Base-by-base conservation (phyloP, 2,113 vertebrate species). In the Cyanoderma ruficeps region DNA sequence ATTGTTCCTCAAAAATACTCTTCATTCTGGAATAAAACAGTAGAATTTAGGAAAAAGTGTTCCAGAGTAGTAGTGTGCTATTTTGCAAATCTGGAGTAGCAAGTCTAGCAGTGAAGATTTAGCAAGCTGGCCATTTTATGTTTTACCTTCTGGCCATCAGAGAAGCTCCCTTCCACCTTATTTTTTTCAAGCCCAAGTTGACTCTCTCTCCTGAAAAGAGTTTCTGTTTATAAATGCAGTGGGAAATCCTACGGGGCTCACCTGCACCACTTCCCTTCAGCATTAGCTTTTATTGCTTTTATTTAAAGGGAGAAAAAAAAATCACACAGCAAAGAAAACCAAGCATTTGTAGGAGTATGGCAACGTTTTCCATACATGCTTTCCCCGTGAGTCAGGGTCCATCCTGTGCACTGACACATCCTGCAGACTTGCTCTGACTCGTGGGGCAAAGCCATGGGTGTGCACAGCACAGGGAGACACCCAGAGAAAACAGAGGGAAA, bases 321-420 rank as follows among this genome's bases (percentile, higher is more conserved):
- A 35, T 47, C 67, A 33, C 52, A 13, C 7, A 37, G 85, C 42
- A 49, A 64, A 91, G 91, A 77, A 91, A 77, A 64, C 14, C 61
- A 79, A 46, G 76, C 23, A 61, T 79, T 82, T 65, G 85, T 55
- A 83, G 81, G 80, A 89, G 76, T 13, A 90, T 8, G 65, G 68
- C 75, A 92, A 20, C 0, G 3, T 87, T 94, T 94, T 91, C 95
- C 89, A 88, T 53, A 69, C 79, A 2, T 90, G 94, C 76, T 79
- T 97, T 91, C 49, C 83, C 87, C 8, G 1, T 95, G 95, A 95
- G 90, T 95, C 95, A 97, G 76, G 97, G 93, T 89, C 96, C 93
- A 57, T 77, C 65, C 82, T 65, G 52, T n/a, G 53, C 15, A 72
- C 79, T 55, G 85, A 90, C 95, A 83, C 85, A 86, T 93, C 87